Conservation (phyloP, 2,888 invertebrate species). For the Plemyria rubiginata region DNA sequence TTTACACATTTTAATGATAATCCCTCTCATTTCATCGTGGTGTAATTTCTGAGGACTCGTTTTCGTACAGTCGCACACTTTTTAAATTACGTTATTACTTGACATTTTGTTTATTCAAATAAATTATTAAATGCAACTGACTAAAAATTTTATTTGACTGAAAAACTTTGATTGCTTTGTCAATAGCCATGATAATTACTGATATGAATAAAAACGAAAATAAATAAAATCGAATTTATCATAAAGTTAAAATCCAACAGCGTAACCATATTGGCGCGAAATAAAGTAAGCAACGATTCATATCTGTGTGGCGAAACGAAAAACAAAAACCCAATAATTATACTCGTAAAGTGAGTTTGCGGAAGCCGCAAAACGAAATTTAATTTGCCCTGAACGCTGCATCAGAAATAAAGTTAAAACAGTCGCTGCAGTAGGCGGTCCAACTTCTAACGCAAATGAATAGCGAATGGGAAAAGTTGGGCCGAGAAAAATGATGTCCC, state of each 20-base stretch:
- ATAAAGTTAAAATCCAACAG: slow-evolving; percentile 7
- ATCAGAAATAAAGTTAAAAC: slow-evolving; percentile 85
- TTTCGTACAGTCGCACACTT: neutral
- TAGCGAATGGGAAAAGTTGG: slow-evolving; percentile 84
- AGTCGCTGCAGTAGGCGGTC: slow-evolving; percentile 80
- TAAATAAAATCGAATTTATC: slow-evolving; percentile 6
- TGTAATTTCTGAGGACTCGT: slow-evolving; percentile 14
- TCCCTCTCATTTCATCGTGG: slow-evolving; percentile 34
- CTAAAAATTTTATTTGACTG: too few relatives aligned
- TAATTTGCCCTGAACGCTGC: slow-evolving; percentile 85
- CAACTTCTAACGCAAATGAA: slow-evolving; percentile 85
- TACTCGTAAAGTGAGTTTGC: slow-evolving; percentile 79
- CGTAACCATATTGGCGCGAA: slow-evolving; percentile 52
- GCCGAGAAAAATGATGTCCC: slow-evolving; percentile 83
- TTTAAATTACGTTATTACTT: too few relatives aligned
- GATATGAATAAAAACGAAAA: neutral
- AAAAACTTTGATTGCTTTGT: neutral
- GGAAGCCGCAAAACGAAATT: slow-evolving; percentile 84
- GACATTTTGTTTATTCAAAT: too few relatives aligned
- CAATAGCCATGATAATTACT: neutral
- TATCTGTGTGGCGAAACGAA: slow-evolving; percentile 55
- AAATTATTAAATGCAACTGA: too few relatives aligned
- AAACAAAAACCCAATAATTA: slow-evolving; percentile 76
- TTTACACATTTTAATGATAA: slow-evolving; percentile 48
- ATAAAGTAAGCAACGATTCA: slow-evolving; percentile 68